These are phyloP conservation scores for Carcinoscorpius rotundicauda DNA, from an alignment of 1,140 invertebrate genomes.

Conservation along the genomic window DNA sequence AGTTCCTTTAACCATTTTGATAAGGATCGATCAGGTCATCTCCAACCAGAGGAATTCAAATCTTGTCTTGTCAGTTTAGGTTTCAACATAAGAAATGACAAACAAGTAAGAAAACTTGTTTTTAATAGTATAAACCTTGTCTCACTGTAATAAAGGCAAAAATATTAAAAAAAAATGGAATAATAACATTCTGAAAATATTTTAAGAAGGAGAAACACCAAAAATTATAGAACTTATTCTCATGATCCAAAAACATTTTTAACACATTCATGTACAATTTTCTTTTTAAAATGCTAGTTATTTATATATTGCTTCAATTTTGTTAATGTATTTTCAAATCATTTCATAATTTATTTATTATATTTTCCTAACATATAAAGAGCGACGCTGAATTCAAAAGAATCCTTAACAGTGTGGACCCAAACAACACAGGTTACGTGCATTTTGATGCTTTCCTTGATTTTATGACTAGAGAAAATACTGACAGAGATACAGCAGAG, in stretches of 20 bases:
- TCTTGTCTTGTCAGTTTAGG: constrained; percentile 94
- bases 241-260: no score
- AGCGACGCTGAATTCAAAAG: constrained; percentile 97
- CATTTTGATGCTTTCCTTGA: constrained; percentile 99
- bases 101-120: constrained; percentile 45
- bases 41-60: constrained; percentile 96
- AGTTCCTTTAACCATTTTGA: constrained; percentile 99
- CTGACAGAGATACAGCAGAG: constrained; percentile 75
- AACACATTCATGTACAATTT: no score
- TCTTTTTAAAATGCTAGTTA: no score
- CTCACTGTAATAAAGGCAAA: no score
- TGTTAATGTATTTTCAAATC: no score
- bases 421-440: constrained; percentile 90
- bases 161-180: no score
- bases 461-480: constrained; percentile 98
- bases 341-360: no score
- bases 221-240: no score
- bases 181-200: no score
- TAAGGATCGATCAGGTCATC: constrained; percentile 85
- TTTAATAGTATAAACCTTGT: no score
- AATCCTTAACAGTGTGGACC: constrained; percentile 93
- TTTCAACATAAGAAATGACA: constrained; percentile 94
- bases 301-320: no score
- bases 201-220: no score
- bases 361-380: constrained; percentile 25